These are phyloP conservation scores for Scomber colias DNA, from an alignment of 2,113 vertebrate genomes.

Conservation along the genomic window DNA sequence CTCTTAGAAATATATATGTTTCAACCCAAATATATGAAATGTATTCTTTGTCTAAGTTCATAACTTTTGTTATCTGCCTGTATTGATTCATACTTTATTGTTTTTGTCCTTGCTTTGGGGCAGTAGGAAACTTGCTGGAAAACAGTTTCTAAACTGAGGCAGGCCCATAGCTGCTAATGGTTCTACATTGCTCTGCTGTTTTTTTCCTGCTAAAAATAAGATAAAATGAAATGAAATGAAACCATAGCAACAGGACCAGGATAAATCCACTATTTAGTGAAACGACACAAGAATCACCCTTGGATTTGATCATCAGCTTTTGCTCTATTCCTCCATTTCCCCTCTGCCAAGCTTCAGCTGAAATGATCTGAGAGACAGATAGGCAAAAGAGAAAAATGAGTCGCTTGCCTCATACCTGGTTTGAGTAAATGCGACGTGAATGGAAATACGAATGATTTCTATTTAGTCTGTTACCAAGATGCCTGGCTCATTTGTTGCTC, in stretches of 20 bases:
- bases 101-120: no score
- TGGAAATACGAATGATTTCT: constrained; percentile 56
- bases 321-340: constrained; percentile 56
- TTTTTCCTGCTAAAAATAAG: no score
- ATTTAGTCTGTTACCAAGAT: constrained; percentile 48
- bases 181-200: no score
- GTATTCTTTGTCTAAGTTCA: no score
- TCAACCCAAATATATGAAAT: no score
- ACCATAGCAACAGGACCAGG: constrained; percentile 76
- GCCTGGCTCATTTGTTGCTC: constrained; percentile 44
- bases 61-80: no score
- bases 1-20: no score
- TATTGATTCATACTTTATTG: no score
- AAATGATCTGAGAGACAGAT: constrained; percentile 58
- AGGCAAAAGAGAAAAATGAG: constrained; percentile 48
- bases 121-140: no score
- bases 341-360: constrained; percentile 52
- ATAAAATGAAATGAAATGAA: constrained; percentile 3
- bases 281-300: constrained; percentile 70
- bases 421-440: constrained; percentile 62
- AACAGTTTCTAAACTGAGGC: no score
- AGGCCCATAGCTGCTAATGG: no score
- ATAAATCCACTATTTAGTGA: constrained; percentile 74
- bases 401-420: constrained; percentile 57
- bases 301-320: constrained; percentile 68